Evolutionary conservation across 2,113 vertebrate genomes (phyloP).

Genomic region (Todiramphus saurophagus): DNA sequence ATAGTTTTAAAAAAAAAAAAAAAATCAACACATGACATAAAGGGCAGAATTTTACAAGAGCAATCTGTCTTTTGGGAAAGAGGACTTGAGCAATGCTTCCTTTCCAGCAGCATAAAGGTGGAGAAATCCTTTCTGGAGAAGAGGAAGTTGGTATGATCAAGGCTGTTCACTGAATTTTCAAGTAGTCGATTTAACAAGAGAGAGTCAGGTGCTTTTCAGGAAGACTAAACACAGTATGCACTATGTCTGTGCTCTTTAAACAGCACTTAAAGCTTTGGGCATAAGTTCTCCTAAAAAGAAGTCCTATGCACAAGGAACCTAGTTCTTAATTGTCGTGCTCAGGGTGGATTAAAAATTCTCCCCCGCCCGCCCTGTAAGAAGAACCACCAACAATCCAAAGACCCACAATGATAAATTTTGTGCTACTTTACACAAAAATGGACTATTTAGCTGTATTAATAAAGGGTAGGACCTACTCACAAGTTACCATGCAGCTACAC

Average conservation of each 20-base stretch:
- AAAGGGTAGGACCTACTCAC: neutral
- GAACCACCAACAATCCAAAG: neutral
- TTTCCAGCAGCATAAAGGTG: constrained; percentile 28
- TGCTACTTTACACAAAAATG: neutral
- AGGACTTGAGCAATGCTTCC: constrained; percentile 25
- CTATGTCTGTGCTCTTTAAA: neutral
- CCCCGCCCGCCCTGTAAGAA: neutral
- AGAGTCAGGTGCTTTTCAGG: neutral
- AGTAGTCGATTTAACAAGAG: neutral
- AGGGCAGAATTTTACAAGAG: constrained; percentile 26
- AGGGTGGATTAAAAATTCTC: neutral
- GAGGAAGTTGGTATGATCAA: constrained; percentile 9
- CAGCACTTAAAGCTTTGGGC: neutral
- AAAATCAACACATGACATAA: neutral
- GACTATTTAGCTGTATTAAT: neutral
- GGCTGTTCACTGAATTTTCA: neutral
- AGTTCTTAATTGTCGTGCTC: neutral
- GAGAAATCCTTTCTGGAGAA: constrained; percentile 44
- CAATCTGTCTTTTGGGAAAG: constrained; percentile 25
- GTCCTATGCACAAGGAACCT: neutral
- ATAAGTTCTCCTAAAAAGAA: neutral
- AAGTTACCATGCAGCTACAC: neutral
- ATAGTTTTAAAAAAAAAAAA: neutral
- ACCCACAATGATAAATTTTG: neutral
- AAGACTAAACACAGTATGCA: neutral